Base-by-base conservation (phyloP, 2,888 invertebrate species). In the Philonicus albiceps region DNA sequence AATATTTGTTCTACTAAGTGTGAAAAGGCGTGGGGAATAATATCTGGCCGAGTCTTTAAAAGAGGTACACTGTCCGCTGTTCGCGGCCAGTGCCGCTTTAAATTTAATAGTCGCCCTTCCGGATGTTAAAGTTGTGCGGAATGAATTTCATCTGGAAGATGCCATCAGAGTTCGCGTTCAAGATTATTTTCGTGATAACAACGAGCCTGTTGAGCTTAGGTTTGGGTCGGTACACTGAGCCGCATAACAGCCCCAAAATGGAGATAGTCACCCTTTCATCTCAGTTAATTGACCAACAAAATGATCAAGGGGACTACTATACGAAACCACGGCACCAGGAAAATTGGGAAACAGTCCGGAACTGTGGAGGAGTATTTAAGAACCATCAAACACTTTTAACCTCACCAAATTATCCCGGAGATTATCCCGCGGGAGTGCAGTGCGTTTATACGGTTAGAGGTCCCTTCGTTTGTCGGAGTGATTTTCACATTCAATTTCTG, bases 401-500 rank as follows among this genome's bases (percentile, higher is more conserved):
- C 86, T 93, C 94, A n/a, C 93, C 93, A 4, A 92, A 93, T 89
- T 94, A 94, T 90, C 94, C 94, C 0, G 89, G 90, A 37, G 90
- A 91, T 64, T 92, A 93, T 34, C 89, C 90, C 43, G 93, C 94
- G 90, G 64, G 64, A 64, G 64, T 64, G 64, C 64, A 64, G 27
- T 64, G 64, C 64, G 13, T 22, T 27, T 94, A 93, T 88, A 91
- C 91, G 4, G 89, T 95, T 31, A 93, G 93, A 86, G 93, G 93
- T 1, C 92, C 92, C 3, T 91, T 90, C 81, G 91, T 91, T 6
- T 94, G 94, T 88, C 91, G 93, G 16, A 93, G 93, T 78, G 91
- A 92, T 76, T 94, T 93, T 89, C 93, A 93, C 87, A 91, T 95
- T 40, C 93, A 94, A 89, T 94, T 94, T 89, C 89, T 94, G 72